Percentiles rank a stretch among this genome's conserved stretches.
phyloP scores from a whole-genome alignment of 2,113 vertebrate genomes.

The Planiliza haematocheilus region DNA sequence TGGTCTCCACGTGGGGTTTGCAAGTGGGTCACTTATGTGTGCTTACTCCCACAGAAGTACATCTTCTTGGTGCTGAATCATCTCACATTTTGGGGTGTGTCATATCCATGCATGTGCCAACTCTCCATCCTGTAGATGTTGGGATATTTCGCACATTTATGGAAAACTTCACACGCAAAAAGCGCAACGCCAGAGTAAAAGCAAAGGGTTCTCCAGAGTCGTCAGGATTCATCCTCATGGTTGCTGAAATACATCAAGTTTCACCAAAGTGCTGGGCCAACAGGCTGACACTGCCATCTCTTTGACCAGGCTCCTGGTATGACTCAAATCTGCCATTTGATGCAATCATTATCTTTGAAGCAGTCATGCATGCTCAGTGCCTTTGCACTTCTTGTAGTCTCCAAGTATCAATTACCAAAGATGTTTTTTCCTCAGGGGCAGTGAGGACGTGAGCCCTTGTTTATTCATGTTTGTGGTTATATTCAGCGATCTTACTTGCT shows the following conservation, averaged over 20 bases:
- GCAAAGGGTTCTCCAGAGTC: neutral
- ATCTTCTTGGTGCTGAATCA: neutral
- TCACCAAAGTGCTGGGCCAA: slow-evolving; percentile 1
- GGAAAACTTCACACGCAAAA: too few relatives aligned
- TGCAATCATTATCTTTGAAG: slow-evolving; percentile 22
- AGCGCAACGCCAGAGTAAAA: too few relatives aligned
- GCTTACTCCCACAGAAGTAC: too few relatives aligned
- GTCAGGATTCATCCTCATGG: neutral
- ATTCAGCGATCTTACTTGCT: slow-evolving; percentile 56
- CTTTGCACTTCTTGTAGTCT: slow-evolving; percentile 2
- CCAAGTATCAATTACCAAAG: slow-evolving; percentile 15
- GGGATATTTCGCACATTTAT: neutral
- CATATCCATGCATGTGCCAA: neutral
- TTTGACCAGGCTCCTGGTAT: neutral
- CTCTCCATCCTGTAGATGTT: neutral
- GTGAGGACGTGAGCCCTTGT: slow-evolving; percentile 34
- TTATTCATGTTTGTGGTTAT: slow-evolving; percentile 55
- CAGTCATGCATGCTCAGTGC: neutral
- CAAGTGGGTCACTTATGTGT: too few relatives aligned
- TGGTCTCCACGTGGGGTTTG: too few relatives aligned
- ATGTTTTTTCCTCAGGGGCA: slow-evolving; percentile 16
- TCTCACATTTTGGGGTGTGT: neutral
- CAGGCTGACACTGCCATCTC: neutral
- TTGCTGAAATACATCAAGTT: neutral
- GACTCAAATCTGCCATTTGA: slow-evolving; percentile 17